Percentiles rank a stretch among this genome's conserved stretches.
Evolutionary conservation across 1,140 invertebrate species (phyloP).

Genomic region (Plectus sambesii): DNA sequence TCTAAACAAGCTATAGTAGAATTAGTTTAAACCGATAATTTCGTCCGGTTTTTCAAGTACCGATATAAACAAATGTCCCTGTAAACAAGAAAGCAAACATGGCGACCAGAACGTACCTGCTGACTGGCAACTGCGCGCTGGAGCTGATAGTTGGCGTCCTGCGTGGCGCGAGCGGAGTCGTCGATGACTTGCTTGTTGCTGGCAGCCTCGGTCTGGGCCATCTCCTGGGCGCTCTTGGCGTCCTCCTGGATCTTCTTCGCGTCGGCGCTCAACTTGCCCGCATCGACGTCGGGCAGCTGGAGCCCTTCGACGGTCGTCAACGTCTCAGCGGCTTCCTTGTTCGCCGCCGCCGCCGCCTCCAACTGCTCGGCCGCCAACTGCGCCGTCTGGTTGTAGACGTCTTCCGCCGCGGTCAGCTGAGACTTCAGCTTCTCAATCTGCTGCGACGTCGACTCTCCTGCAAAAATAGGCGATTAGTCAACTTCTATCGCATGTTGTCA

Average conservation of each 20-base stretch:
- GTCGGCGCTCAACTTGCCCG: constrained; percentile 8
- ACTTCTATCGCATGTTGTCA: too few relatives aligned
- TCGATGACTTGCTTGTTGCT: constrained; percentile 17
- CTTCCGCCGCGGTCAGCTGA: constrained; percentile 25
- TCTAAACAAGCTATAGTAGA: too few relatives aligned
- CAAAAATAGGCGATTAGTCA: too few relatives aligned
- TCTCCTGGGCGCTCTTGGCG: constrained; percentile 9
- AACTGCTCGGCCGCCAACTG: constrained; percentile 39
- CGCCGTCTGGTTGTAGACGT: constrained; percentile 34
- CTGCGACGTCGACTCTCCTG: constrained; percentile 6
- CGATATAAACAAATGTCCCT: too few relatives aligned
- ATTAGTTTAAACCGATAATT: too few relatives aligned
- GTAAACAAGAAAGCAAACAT: too few relatives aligned
- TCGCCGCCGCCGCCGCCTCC: constrained; percentile 27
- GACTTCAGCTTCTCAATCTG: constrained; percentile 26
- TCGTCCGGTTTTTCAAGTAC: too few relatives aligned
- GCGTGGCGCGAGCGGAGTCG: constrained; percentile 5
- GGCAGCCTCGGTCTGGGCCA: constrained; percentile 4
- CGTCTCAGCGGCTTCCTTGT: constrained; percentile 23
- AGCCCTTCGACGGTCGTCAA: constrained; percentile 37
- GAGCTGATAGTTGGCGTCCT: constrained; percentile 27
- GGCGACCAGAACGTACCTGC: too few relatives aligned
- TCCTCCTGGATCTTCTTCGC: constrained; percentile 10
- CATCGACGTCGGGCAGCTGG: constrained; percentile 35
- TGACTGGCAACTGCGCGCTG: too few relatives aligned